Base-by-base conservation (phyloP, 1,140 invertebrate genomes). In the Zaprionus lachaisei region DNA sequence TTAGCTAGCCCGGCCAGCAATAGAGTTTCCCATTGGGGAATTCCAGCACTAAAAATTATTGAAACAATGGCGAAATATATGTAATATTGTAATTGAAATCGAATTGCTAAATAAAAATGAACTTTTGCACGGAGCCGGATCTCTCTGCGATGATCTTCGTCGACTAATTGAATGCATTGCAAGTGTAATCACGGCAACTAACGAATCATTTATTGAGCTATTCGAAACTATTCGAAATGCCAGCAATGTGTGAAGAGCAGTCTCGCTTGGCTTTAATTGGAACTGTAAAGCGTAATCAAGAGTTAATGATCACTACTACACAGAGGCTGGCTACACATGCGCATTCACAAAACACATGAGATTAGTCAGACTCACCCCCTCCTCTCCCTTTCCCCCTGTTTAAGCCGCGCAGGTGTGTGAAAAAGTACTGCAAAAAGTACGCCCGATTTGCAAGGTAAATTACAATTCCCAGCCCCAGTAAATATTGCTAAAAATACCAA, bases 21-120 rank as follows among this genome's bases (percentile, higher is more conserved):
- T 38, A 14, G 37, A 38, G 12, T 37, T 14, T n/a, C 38, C 38
- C 24, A 56, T 31, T 79, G 82, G 82, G 82, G 66, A 85, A 86
- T 85, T 85, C 82, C 83, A 67, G 70, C 64, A 70, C 62, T 81
- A 58, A 80, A 82, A 34, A 11, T 0, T 11, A 68, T 31, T 34
- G 22, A 79, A 83, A 87, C 81, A 86, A 86, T 87, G 80, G 83
- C 74, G 64, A 61, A 72, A 65, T 47, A 75, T 38, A 47, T n/a
- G 17, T 87, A 80, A 83, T 81, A 87, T 83, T 83, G 67, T 83
- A 86, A 74, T 38, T 87, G 69, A 73, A 77, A 86, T 87, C 3
- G 20, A 56, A 28, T 24, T 28, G 15, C 5, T 15, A n/a, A n/a
- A 41, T 62, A 12, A 65, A 66, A 67, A 44, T 67, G 54, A 44